Evolutionary conservation across 2,113 vertebrate species (phyloP), one percentile per base, ranked within the genome.

Genomic region (Laterallus jamaicensis): DNA sequence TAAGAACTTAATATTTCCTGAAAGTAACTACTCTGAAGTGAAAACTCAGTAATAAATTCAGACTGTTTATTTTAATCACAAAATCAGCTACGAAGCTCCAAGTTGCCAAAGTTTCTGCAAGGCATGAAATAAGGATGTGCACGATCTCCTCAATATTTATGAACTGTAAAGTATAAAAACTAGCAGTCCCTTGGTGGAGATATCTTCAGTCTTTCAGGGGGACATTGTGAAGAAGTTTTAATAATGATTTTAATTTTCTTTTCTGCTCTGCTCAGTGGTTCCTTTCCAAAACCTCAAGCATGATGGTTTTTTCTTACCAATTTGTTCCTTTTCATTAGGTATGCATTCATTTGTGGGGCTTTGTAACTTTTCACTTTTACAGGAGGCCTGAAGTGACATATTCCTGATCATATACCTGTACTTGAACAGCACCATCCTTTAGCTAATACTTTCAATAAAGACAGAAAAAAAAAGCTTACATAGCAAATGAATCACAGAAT

Each of bases 61-160:
- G 71, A 24, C 56, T 94, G 44, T 37, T 94, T 86, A 80, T 93
- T 94, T 95, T 90, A 83, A 79, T 88, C 88, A 82, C 70, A 93
- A 87, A 92, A 77, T 90, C 50, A 62, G 54, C 50, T 77, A 78
- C 52, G 39, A 73, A 92, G 42, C 31, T 93, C 54, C 81, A 93
- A 89, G 47, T 69, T 95, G 77, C 78, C 82, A 49, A 56, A 92
- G 40, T 93, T 82, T 92, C 86, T 66, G 5, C 74, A 75, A 86
- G 88, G 79, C 86, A 70, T 82, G 79, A 93, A 91, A 87, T 52
- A 75, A 24, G 22, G 75, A 90, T 90, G 44, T 81, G 14, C n/a
- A 7, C 52, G 78, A 82, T 80, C 86, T 81, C 89, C 80, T 90
- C 54, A 60, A 86, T 95, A 91, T 91, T 96, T 94, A 95, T 96